Percentiles rank a stretch among this genome's conserved stretches.
Conservation (phyloP, 1,140 invertebrate species). For the Choristoneura fumiferana region DNA sequence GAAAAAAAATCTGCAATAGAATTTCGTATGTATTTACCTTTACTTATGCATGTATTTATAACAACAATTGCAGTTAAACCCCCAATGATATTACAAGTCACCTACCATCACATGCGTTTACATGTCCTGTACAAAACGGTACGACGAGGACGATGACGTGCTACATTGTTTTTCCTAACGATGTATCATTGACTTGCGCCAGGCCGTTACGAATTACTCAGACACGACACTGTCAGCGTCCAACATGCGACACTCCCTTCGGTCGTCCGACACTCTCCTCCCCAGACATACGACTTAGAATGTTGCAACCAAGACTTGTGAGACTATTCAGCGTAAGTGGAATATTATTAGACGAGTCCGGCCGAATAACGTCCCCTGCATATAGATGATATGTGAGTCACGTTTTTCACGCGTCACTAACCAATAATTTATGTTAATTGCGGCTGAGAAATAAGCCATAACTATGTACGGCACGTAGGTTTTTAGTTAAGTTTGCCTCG, state of each 20-base stretch:
- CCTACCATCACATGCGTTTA: neutral
- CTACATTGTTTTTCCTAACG: conserved; percentile 3
- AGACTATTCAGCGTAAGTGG: conserved; percentile 34
- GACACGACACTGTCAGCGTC: conserved; percentile 14
- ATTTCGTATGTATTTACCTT: too few species aligned
- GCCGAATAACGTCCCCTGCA: conserved; percentile 42
- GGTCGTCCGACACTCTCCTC: neutral
- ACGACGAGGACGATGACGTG: neutral
- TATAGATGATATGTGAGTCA: conserved; percentile 66
- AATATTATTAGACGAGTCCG: conserved; percentile 46
- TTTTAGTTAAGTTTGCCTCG: conserved; percentile 44
- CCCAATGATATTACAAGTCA: too few species aligned
- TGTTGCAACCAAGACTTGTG: neutral
- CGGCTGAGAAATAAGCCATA: conserved; percentile 40
- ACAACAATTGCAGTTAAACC: too few species aligned
- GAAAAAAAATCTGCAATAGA: too few species aligned
- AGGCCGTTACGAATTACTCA: conserved; percentile 14
- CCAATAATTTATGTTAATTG: conserved; percentile 73
- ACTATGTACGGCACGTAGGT: conserved; percentile 69
- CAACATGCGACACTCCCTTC: neutral
- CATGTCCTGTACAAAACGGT: neutral
- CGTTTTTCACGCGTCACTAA: conserved; percentile 65
- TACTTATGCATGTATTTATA: too few species aligned
- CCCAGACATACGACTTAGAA: neutral
- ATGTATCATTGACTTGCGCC: conserved; percentile 8